These are phyloP conservation scores for Scaptodrosophila latifasciaeformis DNA, from an alignment of 2,888 invertebrate genomes.

Conservation along the genomic window DNA sequence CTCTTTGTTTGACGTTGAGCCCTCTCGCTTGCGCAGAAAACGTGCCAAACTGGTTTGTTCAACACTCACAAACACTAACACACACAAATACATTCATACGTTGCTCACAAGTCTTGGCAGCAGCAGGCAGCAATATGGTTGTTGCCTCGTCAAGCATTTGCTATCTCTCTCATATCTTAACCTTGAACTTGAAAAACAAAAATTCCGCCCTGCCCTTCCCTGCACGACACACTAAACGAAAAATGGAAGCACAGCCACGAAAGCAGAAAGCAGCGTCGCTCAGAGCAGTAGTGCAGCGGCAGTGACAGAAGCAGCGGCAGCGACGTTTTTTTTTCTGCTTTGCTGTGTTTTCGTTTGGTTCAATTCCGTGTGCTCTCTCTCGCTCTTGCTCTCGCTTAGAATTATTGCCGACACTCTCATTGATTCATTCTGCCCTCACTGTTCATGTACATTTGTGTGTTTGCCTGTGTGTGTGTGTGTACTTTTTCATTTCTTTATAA, in stretches of 20 bases:
- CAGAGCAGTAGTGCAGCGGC: slow-evolving; percentile 21
- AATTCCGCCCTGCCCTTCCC: slow-evolving; percentile 39
- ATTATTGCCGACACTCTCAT: too few species aligned
- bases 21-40: slow-evolving; percentile 55
- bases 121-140: slow-evolving; percentile 9
- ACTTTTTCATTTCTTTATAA: slow-evolving; percentile 1
- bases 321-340: slow-evolving; percentile 28
- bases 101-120: slow-evolving; percentile 35
- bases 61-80: slow-evolving; percentile 26
- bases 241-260: slow-evolving; percentile 13
- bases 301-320: slow-evolving; percentile 26
- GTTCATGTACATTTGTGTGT: too few species aligned
- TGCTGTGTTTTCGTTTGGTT: slow-evolving; percentile 30
- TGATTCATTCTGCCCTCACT: too few species aligned
- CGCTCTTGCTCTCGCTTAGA: too few species aligned
- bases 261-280: slow-evolving; percentile 25
- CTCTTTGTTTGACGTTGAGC: slow-evolving; percentile 60
- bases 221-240: slow-evolving; percentile 56
- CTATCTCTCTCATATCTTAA: slow-evolving; percentile 72
- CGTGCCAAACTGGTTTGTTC: slow-evolving; percentile 63
- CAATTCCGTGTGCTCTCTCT: slow-evolving; percentile 40
- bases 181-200: slow-evolving; percentile 74
- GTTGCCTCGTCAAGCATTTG: slow-evolving; percentile 4
- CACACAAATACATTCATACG: slow-evolving; percentile 25
- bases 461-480: slow-evolving; percentile 21